Evolutionary conservation across 2,113 vertebrate genomes (phyloP).

Genomic region (Crotalus horridus): DNA sequence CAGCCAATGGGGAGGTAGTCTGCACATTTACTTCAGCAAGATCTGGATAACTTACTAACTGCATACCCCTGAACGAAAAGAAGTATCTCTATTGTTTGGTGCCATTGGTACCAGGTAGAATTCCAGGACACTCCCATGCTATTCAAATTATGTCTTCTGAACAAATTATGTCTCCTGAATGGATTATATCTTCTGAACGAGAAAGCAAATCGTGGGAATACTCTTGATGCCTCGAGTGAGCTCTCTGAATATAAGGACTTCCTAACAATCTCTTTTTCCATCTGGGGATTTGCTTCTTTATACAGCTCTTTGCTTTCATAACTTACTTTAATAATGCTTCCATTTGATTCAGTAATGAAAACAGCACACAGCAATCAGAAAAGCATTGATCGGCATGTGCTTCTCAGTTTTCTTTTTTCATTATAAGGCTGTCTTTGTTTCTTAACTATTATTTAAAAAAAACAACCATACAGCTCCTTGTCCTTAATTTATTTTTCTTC

Average conservation of each 20-base stretch:
- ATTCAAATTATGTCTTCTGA: background rate
- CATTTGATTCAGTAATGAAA: fast-evolving
- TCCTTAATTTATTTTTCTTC: background rate
- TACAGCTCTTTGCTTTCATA: background rate
- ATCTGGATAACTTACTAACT: background rate
- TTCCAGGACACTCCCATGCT: background rate
- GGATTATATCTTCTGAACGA: background rate
- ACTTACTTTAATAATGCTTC: background rate
- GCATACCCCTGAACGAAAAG: background rate
- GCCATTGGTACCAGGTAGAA: background rate
- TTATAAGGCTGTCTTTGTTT: background rate
- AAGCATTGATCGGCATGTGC: background rate
- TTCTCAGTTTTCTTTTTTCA: background rate
- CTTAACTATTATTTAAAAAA: background rate
- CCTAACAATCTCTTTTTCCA: background rate
- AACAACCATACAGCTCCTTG: background rate
- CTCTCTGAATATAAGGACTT: background rate
- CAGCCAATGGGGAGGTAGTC: background rate
- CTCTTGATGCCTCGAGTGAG: background rate
- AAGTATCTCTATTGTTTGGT: background rate
- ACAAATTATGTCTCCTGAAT: background rate
- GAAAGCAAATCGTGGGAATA: background rate
- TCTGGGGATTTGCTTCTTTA: background rate
- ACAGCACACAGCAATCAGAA: slow-evolving; percentile 9
- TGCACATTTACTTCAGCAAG: background rate